phyloP scores from a whole-genome alignment of 2,113 vertebrate genomes.

The Bufo gargarizans region DNA sequence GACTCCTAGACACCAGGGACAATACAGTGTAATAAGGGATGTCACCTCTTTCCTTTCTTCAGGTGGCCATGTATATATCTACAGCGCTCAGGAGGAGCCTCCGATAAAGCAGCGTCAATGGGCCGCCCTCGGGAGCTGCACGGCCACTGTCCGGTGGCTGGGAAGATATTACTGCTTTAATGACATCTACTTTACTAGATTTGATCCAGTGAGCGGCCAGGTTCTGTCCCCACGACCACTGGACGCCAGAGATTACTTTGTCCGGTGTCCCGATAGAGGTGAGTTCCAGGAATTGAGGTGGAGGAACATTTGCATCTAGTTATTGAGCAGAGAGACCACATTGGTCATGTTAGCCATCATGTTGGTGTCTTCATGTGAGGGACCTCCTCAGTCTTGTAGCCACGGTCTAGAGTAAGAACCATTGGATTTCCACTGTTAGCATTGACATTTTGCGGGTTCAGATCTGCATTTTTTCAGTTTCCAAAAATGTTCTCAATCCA shows the following conservation, averaged over 20 bases:
- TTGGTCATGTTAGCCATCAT: too few relatives aligned
- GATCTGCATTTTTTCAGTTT: too few relatives aligned
- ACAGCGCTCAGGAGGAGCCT: conserved; percentile 65
- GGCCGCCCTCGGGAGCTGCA: conserved; percentile 71
- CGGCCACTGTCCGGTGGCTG: conserved; percentile 74
- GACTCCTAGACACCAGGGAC: too few relatives aligned
- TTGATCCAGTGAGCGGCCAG: conserved; percentile 74
- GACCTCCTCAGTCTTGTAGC: neutral
- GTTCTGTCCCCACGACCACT: conserved; percentile 73
- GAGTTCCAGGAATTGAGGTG: conserved; percentile 28
- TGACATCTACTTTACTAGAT: conserved; percentile 78
- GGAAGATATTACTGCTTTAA: conserved; percentile 83
- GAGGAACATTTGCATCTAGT: too few relatives aligned
- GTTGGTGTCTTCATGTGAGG: neutral
- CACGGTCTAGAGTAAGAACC: too few relatives aligned
- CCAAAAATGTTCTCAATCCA: too few relatives aligned
- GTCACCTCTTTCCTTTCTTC: neutral
- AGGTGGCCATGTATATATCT: conserved; percentile 72
- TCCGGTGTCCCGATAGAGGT: conserved; percentile 79
- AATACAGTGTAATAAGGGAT: too few relatives aligned
- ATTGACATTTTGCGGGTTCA: too few relatives aligned
- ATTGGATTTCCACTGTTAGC: too few relatives aligned
- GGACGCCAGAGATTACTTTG: conserved; percentile 80
- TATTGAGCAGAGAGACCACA: too few relatives aligned
- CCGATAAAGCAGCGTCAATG: conserved; percentile 71